These are phyloP conservation scores for Pungitius pungitius DNA, from an alignment of 2,113 vertebrate genomes.

Conservation along the genomic window DNA sequence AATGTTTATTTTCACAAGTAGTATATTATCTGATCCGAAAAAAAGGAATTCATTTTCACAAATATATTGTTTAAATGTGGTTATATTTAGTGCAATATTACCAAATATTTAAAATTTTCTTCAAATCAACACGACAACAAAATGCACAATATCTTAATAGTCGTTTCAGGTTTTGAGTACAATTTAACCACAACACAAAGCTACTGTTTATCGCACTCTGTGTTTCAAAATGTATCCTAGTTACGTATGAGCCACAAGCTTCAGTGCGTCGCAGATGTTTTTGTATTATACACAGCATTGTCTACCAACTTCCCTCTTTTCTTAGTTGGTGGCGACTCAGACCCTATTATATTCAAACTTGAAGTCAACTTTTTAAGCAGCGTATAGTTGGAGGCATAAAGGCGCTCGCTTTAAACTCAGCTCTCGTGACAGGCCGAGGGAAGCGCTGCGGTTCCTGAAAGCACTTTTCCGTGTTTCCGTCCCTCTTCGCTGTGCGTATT, in stretches of 20 bases:
- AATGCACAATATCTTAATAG: neutral
- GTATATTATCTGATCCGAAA: constrained; percentile 18
- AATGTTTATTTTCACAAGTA: constrained; percentile 40
- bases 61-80: neutral
- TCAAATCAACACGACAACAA: neutral
- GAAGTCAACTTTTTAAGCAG: constrained; percentile 50
- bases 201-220: constrained; percentile 8
- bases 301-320: neutral
- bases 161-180: constrained; percentile 1
- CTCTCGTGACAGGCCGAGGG: constrained; percentile 57
- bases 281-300: constrained; percentile 2
- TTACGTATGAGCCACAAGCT: neutral
- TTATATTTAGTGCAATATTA: too few species aligned
- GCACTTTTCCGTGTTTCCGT: constrained; percentile 74
- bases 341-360: constrained; percentile 38
- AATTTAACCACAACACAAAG: neutral
- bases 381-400: constrained; percentile 47
- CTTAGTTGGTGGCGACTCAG: constrained; percentile 21
- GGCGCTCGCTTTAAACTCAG: constrained; percentile 29
- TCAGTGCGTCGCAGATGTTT: neutral
- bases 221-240: neutral
- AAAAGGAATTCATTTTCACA: neutral
- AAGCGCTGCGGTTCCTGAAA: constrained; percentile 62
- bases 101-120: neutral
- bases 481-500: constrained; percentile 55